These are phyloP conservation scores for Garra rufa DNA, from an alignment of 2,113 vertebrate species.

Conservation along the genomic window DNA sequence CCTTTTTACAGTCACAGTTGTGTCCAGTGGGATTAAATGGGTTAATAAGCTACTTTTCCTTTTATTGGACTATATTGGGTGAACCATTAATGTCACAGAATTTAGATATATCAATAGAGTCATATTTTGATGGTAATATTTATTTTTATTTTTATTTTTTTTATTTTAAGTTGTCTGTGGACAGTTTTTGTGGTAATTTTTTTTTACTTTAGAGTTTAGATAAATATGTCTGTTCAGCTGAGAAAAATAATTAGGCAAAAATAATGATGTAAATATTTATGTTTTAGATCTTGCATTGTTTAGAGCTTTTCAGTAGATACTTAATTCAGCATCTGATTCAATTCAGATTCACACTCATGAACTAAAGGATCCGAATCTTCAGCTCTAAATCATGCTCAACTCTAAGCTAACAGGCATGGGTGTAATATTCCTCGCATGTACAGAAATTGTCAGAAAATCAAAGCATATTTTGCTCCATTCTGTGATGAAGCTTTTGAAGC, in stretches of 20 bases:
- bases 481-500: constrained; percentile 38
- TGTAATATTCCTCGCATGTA: constrained; percentile 57
- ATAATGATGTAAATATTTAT: background rate
- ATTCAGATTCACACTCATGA: constrained; percentile 6
- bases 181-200: background rate
- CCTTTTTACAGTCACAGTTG: no score
- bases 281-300: background rate
- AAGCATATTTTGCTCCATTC: constrained; percentile 42
- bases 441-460: constrained; percentile 52
- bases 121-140: background rate
- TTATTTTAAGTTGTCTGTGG: background rate
- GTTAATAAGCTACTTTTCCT: background rate
- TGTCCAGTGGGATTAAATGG: no score
- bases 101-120: background rate
- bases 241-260: background rate
- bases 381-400: background rate
- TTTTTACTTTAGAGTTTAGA: background rate
- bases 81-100: background rate
- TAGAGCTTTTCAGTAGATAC: background rate
- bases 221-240: background rate
- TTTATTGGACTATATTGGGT: background rate
- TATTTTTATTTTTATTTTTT: background rate
- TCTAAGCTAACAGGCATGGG: constrained; percentile 41
- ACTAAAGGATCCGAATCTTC: background rate
- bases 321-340: background rate